Conservation (phyloP, 2,113 vertebrate species). For the Python bivittatus region DNA sequence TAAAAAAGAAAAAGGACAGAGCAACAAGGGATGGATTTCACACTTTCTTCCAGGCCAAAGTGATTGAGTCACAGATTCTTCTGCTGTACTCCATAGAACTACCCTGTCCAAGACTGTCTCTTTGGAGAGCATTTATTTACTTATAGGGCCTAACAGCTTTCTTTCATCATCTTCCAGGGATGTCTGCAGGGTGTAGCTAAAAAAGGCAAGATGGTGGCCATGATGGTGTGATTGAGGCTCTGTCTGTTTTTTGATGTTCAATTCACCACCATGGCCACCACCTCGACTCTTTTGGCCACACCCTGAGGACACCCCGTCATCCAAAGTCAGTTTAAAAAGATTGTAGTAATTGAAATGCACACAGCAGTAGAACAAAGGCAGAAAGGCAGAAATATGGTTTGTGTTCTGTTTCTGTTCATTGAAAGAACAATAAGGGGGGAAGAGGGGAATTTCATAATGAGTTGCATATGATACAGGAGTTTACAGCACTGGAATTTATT, state of each 20-base stretch:
- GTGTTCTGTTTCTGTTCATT: slow-evolving; percentile 6
- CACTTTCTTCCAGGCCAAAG: too few relatives aligned
- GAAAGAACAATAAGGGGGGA: neutral
- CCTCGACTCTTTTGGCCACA: too few relatives aligned
- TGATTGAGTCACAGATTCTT: too few relatives aligned
- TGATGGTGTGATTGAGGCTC: neutral
- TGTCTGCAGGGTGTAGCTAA: neutral
- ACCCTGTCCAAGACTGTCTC: neutral
- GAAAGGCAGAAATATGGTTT: slow-evolving; percentile 29
- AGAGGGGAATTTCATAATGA: neutral
- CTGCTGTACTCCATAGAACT: neutral
- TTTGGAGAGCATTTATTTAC: neutral
- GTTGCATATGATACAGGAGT: slow-evolving; percentile 6
- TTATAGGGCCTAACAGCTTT: neutral
- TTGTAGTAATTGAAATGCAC: neutral
- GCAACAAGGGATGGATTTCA: neutral
- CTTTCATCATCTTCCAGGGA: neutral
- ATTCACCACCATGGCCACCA: neutral
- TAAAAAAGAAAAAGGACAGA: neutral
- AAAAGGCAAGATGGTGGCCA: neutral
- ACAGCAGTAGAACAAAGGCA: neutral
- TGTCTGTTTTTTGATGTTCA: neutral
- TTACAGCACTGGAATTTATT: slow-evolving; percentile 23
- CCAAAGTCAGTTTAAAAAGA: neutral
- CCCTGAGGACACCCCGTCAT: neutral